These are phyloP conservation scores for Falco cherrug DNA, from an alignment of 2,797 vertebrate genomes.

Conservation along the genomic window DNA sequence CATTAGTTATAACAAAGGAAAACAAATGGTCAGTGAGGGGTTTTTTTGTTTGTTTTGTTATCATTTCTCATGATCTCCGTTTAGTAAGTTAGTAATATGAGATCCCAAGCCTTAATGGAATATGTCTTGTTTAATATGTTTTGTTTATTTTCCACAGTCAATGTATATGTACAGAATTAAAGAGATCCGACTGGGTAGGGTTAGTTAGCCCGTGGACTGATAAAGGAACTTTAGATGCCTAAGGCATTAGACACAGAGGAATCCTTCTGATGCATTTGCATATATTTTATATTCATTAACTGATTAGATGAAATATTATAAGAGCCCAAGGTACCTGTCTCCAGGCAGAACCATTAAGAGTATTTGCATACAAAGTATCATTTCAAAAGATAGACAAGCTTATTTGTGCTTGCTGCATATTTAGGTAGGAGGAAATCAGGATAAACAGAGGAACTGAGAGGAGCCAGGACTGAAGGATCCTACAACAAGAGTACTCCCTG, in stretches of 20 bases:
- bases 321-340: neutral
- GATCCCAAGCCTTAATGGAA: neutral
- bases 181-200: neutral
- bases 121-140: neutral
- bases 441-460: neutral
- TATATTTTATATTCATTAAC: neutral
- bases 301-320: neutral
- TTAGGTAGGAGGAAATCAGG: neutral
- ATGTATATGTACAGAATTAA: neutral
- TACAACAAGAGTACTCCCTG: neutral
- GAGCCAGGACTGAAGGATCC: neutral
- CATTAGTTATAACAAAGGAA: neutral
- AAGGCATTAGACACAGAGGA: neutral
- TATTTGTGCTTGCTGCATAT: neutral
- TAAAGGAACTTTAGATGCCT: neutral
- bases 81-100: neutral
- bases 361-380: neutral
- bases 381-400: neutral
- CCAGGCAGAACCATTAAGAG: neutral
- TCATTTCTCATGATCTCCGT: neutral
- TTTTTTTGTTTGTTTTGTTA: neutral
- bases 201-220: neutral
- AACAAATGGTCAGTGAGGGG: neutral
- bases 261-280: neutral
- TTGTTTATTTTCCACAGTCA: neutral